Evolutionary conservation across 2,797 vertebrate species (phyloP), one percentile per base, ranked within the genome.

Genomic region (Epinephelus awoara): DNA sequence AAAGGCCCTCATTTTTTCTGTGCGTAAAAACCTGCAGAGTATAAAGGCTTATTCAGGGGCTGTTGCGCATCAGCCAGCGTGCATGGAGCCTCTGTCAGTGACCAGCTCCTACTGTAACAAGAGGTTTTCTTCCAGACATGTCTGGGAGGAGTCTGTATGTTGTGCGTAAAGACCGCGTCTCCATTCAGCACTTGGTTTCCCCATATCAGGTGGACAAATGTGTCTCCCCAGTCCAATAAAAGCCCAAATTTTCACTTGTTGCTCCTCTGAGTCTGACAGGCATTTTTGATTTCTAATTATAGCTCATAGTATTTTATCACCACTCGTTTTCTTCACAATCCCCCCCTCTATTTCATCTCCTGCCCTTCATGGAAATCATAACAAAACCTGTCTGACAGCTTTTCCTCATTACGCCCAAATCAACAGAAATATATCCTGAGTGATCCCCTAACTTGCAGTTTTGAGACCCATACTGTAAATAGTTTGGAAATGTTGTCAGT

Each of bases 71-170:
- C 83, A 74, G 88, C 68, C 67, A 47, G 84, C 6, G 62, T 47
- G 82, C 82, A 88, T 69, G 79, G 77, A 82, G 75, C 44, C 52
- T 85, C 59, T 69, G 81, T 42, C 83, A 86, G 72, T 90, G 89
- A 25, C 29, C 84, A 68, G 69, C 5, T 82, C 54, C 78, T 64
- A 72, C 68, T 87, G 88, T 46, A 80, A 63, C 87, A 56, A 38
- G 85, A 86, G 87, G 66, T 91, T 93, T 94, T 94, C 90, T 92
- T 89, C 66, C 62, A 85, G 79, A 61, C 85, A 61, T 61, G 82
- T 88, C 85, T 90, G 94, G 95, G 95, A 93, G 95, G 94, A 94
- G 94, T 92, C 92, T 84, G 65, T 7, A 38, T 27, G 5, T 38
- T 54, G 82, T 68, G 79, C 82, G 72, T 73, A 87, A 85, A 83